Evolutionary conservation across 1,140 invertebrate genomes (phyloP).

Genomic region (Neoseiulus cucumeris): DNA sequence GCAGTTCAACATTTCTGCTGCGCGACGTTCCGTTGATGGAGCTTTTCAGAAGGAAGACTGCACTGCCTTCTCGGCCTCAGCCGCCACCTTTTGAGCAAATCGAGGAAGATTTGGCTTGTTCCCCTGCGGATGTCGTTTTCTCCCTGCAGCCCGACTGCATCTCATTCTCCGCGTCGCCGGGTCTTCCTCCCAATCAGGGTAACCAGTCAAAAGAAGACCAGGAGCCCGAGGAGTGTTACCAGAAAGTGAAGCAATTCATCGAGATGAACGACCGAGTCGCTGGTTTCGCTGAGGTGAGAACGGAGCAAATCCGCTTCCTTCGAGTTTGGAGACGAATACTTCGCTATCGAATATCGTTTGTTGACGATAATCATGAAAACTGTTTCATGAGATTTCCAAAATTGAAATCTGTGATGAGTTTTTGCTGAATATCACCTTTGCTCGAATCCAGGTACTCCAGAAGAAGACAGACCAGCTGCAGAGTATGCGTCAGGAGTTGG

Average conservation of each 20-base stretch:
- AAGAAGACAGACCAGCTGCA: slow-evolving; percentile 8
- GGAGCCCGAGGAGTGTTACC: background rate
- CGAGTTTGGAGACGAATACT: too few relatives aligned
- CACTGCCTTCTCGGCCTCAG: slow-evolving; percentile 8
- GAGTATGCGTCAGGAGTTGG: slow-evolving; percentile 9
- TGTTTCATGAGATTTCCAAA: too few relatives aligned
- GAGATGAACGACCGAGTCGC: slow-evolving; percentile 6
- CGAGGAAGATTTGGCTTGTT: slow-evolving; percentile 5
- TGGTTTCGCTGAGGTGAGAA: background rate
- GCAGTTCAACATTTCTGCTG: too few relatives aligned
- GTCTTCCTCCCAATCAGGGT: background rate
- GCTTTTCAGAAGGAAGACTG: background rate
- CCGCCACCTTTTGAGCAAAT: slow-evolving; percentile 6
- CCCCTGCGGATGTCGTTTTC: slow-evolving; percentile 2
- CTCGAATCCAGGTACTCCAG: background rate
- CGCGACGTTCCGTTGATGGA: background rate
- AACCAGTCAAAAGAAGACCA: background rate
- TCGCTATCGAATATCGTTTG: too few relatives aligned
- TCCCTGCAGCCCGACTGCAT: slow-evolving; percentile 2
- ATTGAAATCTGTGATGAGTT: too few relatives aligned
- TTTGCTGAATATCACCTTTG: too few relatives aligned
- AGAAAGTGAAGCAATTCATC: slow-evolving; percentile 1
- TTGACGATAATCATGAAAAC: too few relatives aligned
- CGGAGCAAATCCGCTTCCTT: too few relatives aligned
- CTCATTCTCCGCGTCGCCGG: background rate